Base-by-base conservation (phyloP, 2,797 vertebrate genomes). In the Sebastes miniatus region DNA sequence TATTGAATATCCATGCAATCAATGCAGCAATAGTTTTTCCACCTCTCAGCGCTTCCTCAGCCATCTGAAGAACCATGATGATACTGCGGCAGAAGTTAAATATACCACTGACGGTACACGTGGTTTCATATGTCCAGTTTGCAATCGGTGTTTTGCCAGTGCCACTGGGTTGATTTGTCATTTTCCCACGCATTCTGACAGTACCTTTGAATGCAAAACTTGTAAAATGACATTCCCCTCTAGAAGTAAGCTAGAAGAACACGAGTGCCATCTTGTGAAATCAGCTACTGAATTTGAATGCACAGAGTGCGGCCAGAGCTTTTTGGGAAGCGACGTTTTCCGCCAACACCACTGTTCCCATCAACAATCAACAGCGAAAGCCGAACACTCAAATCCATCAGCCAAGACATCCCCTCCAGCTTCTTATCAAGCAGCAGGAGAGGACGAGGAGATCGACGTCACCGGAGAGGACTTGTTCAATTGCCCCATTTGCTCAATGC, bases 361-460 rank as follows among this genome's bases (percentile, higher is more conserved):
- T 65, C 76, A 84, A 25, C 69, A 27, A 11, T 9, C 50, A 18
- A 22, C 25, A 24, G 43, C 11, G 2, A 58, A 91, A 36, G 81
- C 66, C 6, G 68, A 79, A 71, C 8, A 12, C 59, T 77, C 69
- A 20, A 58, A 88, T 57, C 31, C 39, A 39, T 75, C 67, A 20
- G 50, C n/a, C 3, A 86, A 80, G 14, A 75, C 32, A 7, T 61
- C 76, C 24, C 27, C 65, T 29, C 68, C 52, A 54, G 39, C 47
- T 63, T 25, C 10, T 32, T 43, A 80, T 59, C 64, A 80, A 73
- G 16, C 39, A 59, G 10, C 61, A 27, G 82, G 24, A 25, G 93
- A 95, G 8, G 95, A 96, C 1, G 95, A 95, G 31, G 95, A 95
- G 14, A 80, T 96, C 3, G 95, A 96, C 69, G 95, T 96, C 27